These are phyloP conservation scores for Pachyuromys duprasi DNA, from an alignment of 2,797 vertebrate species.

Conservation along the genomic window DNA sequence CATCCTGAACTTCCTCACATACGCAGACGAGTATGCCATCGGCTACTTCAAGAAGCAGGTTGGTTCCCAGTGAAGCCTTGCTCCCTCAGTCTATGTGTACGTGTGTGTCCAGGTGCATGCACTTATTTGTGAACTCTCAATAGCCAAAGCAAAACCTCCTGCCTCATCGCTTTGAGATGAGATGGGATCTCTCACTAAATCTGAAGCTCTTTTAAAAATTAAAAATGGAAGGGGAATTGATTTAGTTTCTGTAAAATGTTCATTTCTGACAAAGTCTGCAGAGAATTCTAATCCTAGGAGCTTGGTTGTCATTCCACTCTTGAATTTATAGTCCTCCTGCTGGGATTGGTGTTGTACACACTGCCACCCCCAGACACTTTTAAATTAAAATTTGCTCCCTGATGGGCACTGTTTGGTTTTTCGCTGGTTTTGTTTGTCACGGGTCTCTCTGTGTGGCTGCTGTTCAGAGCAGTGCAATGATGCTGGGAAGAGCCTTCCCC, in stretches of 20 bases:
- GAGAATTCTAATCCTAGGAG: background rate
- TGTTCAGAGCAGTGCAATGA: background rate
- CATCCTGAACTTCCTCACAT: slow-evolving; percentile 98
- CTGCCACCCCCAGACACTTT: background rate
- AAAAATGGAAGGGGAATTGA: background rate
- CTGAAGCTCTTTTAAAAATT: background rate
- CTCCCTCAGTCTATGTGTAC: background rate
- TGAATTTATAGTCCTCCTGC: background rate
- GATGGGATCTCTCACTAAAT: background rate
- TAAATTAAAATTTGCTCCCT: slow-evolving; percentile 10
- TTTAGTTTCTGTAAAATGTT: background rate
- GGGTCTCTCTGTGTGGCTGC: background rate
- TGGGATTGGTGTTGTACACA: background rate
- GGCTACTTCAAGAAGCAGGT: slow-evolving; percentile 99
- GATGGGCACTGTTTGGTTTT: background rate
- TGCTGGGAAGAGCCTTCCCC: background rate
- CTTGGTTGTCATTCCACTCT: background rate
- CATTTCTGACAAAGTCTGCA: background rate
- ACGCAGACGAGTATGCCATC: slow-evolving; percentile 99
- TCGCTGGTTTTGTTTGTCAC: slow-evolving; percentile 40
- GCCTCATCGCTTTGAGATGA: background rate
- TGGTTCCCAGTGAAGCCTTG: slow-evolving; percentile 29
- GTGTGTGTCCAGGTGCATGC: background rate
- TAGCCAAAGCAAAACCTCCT: background rate
- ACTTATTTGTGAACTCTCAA: background rate